These are phyloP conservation scores for Solenodon paradoxus DNA, from an alignment of 2,113 vertebrate species.

Conservation along the genomic window DNA sequence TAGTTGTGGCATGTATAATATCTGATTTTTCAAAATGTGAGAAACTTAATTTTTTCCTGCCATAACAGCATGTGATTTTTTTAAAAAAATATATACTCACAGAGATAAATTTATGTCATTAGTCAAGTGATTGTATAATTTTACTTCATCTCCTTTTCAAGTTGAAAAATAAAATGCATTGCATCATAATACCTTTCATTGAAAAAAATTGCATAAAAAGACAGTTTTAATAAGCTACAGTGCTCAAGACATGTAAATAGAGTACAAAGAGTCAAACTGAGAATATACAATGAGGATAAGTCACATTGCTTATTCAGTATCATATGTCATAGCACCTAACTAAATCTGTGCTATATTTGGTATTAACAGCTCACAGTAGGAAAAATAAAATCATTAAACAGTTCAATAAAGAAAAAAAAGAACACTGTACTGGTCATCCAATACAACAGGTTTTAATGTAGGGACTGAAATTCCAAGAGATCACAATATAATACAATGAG, in stretches of 20 bases:
- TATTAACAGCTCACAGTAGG: neutral
- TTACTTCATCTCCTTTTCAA: slow-evolving; percentile 53
- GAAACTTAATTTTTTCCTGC: slow-evolving; percentile 53
- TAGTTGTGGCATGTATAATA: slow-evolving; percentile 30
- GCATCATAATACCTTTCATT: slow-evolving; percentile 55
- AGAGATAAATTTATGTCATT: slow-evolving; percentile 61
- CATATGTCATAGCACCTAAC: slow-evolving; percentile 37
- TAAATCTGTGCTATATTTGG: slow-evolving; percentile 51
- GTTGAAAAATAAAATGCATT: slow-evolving; percentile 52
- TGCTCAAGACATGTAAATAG: slow-evolving; percentile 54
- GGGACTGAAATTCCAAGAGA: neutral
- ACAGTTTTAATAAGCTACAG: slow-evolving; percentile 66
- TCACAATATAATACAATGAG: neutral
- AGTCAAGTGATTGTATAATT: slow-evolving; percentile 61
- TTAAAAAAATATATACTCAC: slow-evolving; percentile 50
- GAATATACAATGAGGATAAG: slow-evolving; percentile 68
- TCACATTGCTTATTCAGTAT: slow-evolving; percentile 63
- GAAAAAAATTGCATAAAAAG: slow-evolving; percentile 54
- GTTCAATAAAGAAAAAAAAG: neutral
- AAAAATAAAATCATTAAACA: slow-evolving; percentile 27
- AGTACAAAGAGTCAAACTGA: neutral
- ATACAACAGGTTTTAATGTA: neutral
- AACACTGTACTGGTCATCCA: neutral
- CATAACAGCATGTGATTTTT: slow-evolving; percentile 55
- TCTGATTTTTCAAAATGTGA: slow-evolving; percentile 61